These are phyloP conservation scores for Sebastes taczanowskii DNA, from an alignment of 2,797 vertebrate species.

Conservation along the genomic window DNA sequence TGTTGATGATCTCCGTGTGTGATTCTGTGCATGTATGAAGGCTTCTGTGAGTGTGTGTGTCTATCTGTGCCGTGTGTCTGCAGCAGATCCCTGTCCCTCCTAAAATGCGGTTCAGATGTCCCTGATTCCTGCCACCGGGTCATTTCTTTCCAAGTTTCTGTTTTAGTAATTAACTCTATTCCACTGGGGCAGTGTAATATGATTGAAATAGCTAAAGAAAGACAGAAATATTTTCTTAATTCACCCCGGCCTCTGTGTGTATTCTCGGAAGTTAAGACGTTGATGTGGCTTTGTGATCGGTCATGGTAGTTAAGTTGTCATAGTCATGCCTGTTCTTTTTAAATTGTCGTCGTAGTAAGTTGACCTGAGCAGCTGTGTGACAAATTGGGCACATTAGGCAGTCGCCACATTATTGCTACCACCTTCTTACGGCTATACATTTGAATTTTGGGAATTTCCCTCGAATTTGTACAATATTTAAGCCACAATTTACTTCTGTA, in stretches of 20 bases:
- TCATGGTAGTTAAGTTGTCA: constrained; percentile 23
- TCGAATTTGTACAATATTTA: background rate
- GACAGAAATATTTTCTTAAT: constrained; percentile 59
- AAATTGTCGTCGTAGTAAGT: constrained; percentile 19
- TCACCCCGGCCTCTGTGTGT: constrained; percentile 41
- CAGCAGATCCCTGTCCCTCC: constrained; percentile 48
- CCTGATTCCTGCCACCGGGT: constrained; percentile 53
- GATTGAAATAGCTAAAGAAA: constrained; percentile 63
- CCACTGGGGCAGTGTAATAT: constrained; percentile 37
- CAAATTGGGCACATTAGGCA: constrained; percentile 21
- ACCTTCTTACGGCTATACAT: background rate
- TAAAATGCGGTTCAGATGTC: constrained; percentile 62
- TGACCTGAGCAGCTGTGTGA: constrained; percentile 4
- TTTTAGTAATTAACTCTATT: constrained; percentile 66
- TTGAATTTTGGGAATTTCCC: background rate
- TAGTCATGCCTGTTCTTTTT: constrained; percentile 35
- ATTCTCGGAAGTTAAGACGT: constrained; percentile 61
- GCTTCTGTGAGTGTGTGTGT: constrained; percentile 20
- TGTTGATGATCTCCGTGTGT: constrained; percentile 19
- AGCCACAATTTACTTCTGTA: background rate
- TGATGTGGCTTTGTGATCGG: constrained; percentile 57
- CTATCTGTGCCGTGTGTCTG: constrained; percentile 12
- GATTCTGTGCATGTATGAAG: constrained; percentile 8
- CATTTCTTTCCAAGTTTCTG: constrained; percentile 66
- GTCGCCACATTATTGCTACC: constrained; percentile 2